Evolutionary conservation across 2,797 vertebrate species (phyloP).

Genomic region (Spatula clypeata): DNA sequence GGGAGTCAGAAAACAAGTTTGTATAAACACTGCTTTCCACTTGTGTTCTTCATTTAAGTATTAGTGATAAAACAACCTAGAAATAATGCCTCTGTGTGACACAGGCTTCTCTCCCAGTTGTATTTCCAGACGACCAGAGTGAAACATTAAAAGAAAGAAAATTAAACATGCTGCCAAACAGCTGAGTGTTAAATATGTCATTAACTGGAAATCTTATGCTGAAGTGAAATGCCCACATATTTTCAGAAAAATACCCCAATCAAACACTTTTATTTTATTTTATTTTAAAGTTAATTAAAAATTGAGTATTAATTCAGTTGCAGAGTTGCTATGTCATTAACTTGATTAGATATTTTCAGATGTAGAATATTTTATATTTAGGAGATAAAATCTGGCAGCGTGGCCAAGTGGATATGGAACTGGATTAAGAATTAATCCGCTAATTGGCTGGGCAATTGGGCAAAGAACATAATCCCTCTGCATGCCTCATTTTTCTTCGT

Average conservation of each 20-base stretch:
- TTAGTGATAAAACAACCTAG: constrained; percentile 42
- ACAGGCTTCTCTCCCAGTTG: constrained; percentile 42
- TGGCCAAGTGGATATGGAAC: constrained; percentile 32
- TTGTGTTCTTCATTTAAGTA: constrained; percentile 55
- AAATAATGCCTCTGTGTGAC: constrained; percentile 24
- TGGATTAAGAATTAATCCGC: constrained; percentile 50
- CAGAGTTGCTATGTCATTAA: constrained; percentile 34
- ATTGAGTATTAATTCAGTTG: constrained; percentile 26
- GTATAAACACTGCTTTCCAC: constrained; percentile 66
- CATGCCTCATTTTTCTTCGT: background rate
- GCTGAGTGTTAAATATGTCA: constrained; percentile 21
- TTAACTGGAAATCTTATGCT: constrained; percentile 23
- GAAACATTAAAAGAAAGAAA: constrained; percentile 52
- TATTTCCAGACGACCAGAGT: background rate
- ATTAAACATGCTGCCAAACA: constrained; percentile 26
- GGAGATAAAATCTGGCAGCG: constrained; percentile 48
- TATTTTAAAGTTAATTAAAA: constrained; percentile 47
- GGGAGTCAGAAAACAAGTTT: constrained; percentile 54
- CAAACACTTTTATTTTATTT: background rate
- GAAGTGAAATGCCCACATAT: background rate
- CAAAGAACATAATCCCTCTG: constrained; percentile 31
- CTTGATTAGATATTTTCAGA: constrained; percentile 50
- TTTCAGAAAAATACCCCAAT: constrained; percentile 14
- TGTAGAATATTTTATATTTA: constrained; percentile 57
- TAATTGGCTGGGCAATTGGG: constrained; percentile 27